Evolutionary conservation across 2,888 invertebrate species (phyloP), one percentile per base, ranked within the genome.

Genomic region (Lycaena phlaeas): DNA sequence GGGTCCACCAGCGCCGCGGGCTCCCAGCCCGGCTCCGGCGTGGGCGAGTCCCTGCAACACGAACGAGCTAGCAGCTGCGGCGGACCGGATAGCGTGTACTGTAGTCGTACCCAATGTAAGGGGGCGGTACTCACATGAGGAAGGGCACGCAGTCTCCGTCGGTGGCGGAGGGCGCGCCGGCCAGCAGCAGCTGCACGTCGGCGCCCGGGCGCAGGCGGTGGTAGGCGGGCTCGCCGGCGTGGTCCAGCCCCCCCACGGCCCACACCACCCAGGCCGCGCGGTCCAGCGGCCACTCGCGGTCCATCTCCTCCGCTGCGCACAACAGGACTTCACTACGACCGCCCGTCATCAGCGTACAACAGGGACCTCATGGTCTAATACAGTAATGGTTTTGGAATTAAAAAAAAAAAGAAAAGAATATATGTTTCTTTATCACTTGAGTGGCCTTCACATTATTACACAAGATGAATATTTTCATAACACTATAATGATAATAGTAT

Each of bases 181-280:
- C 86, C 43, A 86, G 86, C 46, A 90, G 86, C 9, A 96, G 76
- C 46, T 84, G 71, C 3, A 93, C 78, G 70, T 92, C 88, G 14
- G 85, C 85, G 64, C 90, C 90, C 6, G 92, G 93, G 74, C 92
- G 95, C 43, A 90, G 72, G 40, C 92, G 90, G 67, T 96, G 96
- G 75, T 92, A 94, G 50, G 90, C 89, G 0, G 96, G 96, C 64
- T 94, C 93, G 46, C 88, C 88, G 52, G 88, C 90, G 15, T 87
- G 85, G 67, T 94, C 94, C 50, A 95, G 75, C 49, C 89, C 86
- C 2, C 96, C 96, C 41, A 95, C 73, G 1, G 95, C 94, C 96
- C 96, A 96, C 41, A 96, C 88, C 11, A 91, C 86, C 60, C 87
- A 90, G 44, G 91, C 77, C 49, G 86, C 84, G n/a, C 87, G 82